These are phyloP conservation scores for Eristalinus aeneus DNA, from an alignment of 2,888 invertebrate species.

Conservation along the genomic window DNA sequence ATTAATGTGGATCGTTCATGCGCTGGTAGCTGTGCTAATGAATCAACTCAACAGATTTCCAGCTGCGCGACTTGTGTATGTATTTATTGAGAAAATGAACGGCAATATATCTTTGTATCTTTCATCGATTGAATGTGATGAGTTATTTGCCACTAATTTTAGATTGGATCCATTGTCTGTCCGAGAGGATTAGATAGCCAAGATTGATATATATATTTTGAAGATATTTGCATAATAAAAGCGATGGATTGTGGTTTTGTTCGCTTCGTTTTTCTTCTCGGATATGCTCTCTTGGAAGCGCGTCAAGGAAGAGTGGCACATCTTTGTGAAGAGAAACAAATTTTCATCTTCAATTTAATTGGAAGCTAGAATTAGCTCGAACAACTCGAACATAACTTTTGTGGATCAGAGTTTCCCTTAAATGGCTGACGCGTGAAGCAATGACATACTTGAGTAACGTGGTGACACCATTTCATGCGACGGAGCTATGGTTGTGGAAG, in stretches of 20 bases:
- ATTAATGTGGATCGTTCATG: constrained; percentile 61
- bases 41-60: constrained; percentile 67
- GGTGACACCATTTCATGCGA: too few species aligned
- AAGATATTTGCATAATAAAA: constrained; percentile 13
- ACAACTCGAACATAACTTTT: too few species aligned
- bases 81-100: constrained; percentile 51
- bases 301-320: background rate
- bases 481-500: too few species aligned
- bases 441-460: too few species aligned
- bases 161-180: background rate
- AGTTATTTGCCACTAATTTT: constrained; percentile 53
- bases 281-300: background rate
- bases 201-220: constrained; percentile 34
- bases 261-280: background rate
- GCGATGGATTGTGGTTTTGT: background rate
- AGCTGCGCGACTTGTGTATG: constrained; percentile 55
- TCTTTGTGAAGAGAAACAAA: background rate
- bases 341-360: too few species aligned
- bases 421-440: too few species aligned
- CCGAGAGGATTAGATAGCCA: background rate
- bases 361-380: too few species aligned
- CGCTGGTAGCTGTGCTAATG: constrained; percentile 59
- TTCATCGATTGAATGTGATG: constrained; percentile 61
- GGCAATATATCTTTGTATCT: constrained; percentile 63
- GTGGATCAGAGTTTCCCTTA: too few species aligned